Conservation (phyloP, 1,140 invertebrate genomes). For the Scaptodrosophila lebanonensis region DNA sequence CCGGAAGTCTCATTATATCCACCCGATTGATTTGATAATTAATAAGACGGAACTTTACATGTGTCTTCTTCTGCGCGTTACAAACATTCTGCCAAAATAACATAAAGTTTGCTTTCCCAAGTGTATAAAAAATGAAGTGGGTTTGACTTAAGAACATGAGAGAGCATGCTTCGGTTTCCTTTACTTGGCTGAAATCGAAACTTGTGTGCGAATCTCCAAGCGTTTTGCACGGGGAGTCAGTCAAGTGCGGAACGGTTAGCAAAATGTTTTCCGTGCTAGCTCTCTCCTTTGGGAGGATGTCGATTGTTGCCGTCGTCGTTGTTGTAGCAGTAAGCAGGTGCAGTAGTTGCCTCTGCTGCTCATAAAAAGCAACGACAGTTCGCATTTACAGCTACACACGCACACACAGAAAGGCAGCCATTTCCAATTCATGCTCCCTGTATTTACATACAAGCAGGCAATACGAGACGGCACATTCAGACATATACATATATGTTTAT, state of each 20-base stretch:
- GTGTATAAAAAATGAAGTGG: constrained; percentile 6
- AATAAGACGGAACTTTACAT: no score
- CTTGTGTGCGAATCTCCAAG: constrained; percentile 70
- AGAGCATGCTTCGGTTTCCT: no score
- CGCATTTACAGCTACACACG: constrained; percentile 30
- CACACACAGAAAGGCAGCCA: constrained; percentile 8
- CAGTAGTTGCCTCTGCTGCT: constrained; percentile 37
- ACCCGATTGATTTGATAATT: no score
- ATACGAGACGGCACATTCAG: constrained; percentile 54
- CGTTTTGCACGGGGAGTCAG: no score
- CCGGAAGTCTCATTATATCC: no score
- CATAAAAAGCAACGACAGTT: constrained; percentile 70
- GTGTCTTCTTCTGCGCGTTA: no score
- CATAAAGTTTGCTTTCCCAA: no score
- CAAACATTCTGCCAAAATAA: no score
- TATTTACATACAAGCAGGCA: constrained; percentile 74
- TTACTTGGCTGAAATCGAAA: constrained; percentile 69
- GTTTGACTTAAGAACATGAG: no score
- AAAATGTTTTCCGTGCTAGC: constrained; percentile 70
- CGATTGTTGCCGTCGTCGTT: constrained; percentile 34
- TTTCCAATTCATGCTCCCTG: neutral
- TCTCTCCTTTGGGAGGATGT: constrained; percentile 56
- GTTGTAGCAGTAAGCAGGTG: constrained; percentile 36
- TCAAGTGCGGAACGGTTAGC: constrained; percentile 58
- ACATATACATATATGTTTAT: constrained; percentile 58